Evolutionary conservation across 2,113 vertebrate species (phyloP).

Genomic region (Tretioscincus oriximinensis): DNA sequence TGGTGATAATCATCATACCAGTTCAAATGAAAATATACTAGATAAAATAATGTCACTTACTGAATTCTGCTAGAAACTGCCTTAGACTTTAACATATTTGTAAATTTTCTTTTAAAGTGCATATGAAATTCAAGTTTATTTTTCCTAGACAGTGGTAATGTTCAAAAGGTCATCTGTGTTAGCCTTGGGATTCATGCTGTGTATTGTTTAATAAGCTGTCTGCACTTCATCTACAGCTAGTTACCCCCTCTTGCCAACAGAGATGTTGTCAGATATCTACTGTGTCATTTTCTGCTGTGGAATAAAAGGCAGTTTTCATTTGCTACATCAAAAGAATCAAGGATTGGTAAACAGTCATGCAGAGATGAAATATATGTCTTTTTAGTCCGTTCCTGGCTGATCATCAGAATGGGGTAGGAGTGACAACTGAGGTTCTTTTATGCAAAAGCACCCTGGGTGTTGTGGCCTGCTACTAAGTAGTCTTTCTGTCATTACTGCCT

Average conservation of each 20-base stretch:
- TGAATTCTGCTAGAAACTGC: conserved; percentile 36
- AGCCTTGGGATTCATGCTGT: conserved; percentile 65
- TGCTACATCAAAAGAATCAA: conserved; percentile 51
- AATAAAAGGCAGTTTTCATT: conserved; percentile 68
- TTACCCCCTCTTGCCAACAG: conserved; percentile 64
- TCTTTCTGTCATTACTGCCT: not conserved
- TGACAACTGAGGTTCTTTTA: conserved; percentile 61
- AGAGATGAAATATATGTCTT: conserved; percentile 67
- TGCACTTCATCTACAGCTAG: conserved; percentile 66
- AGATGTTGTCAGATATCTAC: conserved; percentile 64
- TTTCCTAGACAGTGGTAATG: conserved; percentile 62
- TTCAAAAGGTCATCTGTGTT: conserved; percentile 66
- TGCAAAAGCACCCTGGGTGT: conserved; percentile 48
- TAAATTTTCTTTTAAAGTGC: conserved; percentile 61
- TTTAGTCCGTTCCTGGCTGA: conserved; percentile 59
- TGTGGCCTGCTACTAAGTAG: conserved; percentile 22
- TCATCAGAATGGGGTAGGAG: conserved; percentile 42
- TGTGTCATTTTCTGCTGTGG: conserved; percentile 56
- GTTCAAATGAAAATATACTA: not conserved
- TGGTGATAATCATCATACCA: not conserved
- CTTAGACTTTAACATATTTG: conserved; percentile 53
- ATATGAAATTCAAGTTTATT: conserved; percentile 63
- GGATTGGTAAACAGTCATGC: conserved; percentile 56
- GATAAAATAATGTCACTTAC: conserved; percentile 2
- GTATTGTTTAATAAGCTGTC: conserved; percentile 70